A percentile compares a stretch with the other conserved stretches of the same genome.
These are phyloP conservation scores for Phrynocephalus guinanensis DNA, from an alignment of 2,797 vertebrate species.

Conservation along the genomic window DNA sequence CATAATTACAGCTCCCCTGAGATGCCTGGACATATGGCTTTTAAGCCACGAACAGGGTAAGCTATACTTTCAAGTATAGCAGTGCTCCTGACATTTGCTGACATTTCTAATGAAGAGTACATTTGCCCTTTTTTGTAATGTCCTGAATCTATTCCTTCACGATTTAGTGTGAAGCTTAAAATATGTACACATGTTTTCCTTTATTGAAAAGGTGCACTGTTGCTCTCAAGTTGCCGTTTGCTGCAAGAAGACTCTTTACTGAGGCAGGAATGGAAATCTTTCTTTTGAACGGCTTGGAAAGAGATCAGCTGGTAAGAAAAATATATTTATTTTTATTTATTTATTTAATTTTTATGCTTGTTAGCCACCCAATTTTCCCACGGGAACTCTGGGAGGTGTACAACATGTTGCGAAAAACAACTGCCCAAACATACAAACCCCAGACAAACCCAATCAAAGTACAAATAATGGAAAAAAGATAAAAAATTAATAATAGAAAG, in stretches of 20 bases:
- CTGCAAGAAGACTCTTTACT: conserved; percentile 69
- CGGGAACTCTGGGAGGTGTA: too few species aligned
- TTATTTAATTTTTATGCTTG: too few species aligned
- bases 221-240: conserved; percentile 68
- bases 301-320: conserved; percentile 72
- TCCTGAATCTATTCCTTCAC: background rate
- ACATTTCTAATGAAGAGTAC: conserved; percentile 19
- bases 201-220: conserved; percentile 67
- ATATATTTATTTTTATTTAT: background rate
- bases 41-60: background rate
- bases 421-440: too few species aligned
- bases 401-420: too few species aligned
- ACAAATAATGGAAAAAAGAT: too few species aligned
- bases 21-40: conserved; percentile 7
- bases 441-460: too few species aligned
- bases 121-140: conserved; percentile 7
- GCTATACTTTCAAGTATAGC: background rate
- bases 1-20: background rate
- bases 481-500: too few species aligned
- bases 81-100: conserved; percentile 11
- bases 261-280: conserved; percentile 68
- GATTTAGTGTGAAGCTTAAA: conserved; percentile 9
- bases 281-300: conserved; percentile 61
- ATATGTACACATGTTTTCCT: conserved; percentile 4
- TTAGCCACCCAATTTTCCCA: too few species aligned